Base-by-base conservation (phyloP, 2,888 invertebrate genomes). In the Darwinula stevensoni region DNA sequence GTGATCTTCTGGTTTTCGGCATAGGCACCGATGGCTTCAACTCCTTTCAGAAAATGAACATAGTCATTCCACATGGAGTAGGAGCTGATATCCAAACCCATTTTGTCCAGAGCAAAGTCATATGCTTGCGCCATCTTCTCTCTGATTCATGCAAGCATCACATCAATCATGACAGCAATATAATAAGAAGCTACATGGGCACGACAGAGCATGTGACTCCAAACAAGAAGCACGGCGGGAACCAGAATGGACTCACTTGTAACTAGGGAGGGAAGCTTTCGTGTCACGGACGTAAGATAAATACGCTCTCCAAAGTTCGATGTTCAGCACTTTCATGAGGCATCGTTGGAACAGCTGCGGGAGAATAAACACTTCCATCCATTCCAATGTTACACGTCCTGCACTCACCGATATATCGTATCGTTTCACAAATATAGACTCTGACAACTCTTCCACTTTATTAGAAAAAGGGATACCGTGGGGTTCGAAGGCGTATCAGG, bases 51-150 rank as follows among this genome's bases (percentile, higher is more conserved):
- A 50, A 99, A 99, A 29, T 69, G 71, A 0, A 97, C 78, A 46
- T 99, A 99, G 47, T 99, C 97, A 45, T 76, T 75, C 86, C 94
- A 99, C 37, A 99, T 78, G 5, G 75, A 70, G 50, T 78, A 86
- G 0, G 91, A 82, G 54, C 86, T 80, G 42, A 91, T 73, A 47
- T 99, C 97, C 67, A 97, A 71, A 1, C 97, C 97, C 40, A 99
- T 91, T 55, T 94, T 91, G 39, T 97, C 97, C 39, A 99, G 54
- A 0, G 97, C 94, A 54, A 97, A 97, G 53, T 99, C 94, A 51
- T 94, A 99, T 0, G 97, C 94, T 51, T 97, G 88, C 0, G 94
- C 94, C 76, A 99, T 80, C 58, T 91, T 94, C 52, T 97, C 97
- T 48, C 94, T 88, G 47, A 14, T 6, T 18, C n/a, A n/a, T n/a